Percentiles rank a stretch among this genome's conserved stretches.
Evolutionary conservation across 2,797 vertebrate genomes (phyloP).

Genomic region (Rhinogobio ventralis): DNA sequence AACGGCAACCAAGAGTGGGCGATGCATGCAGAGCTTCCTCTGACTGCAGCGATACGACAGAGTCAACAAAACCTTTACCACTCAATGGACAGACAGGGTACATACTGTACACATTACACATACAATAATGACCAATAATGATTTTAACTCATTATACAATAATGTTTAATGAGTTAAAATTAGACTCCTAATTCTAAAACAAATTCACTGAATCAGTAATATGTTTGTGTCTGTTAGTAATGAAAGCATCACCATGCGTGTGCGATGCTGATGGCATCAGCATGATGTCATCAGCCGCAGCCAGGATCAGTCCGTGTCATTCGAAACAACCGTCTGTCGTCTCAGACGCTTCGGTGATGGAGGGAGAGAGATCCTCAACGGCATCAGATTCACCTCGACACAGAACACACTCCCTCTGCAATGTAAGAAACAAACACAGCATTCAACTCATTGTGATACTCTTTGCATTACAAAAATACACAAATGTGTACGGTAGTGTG

Average conservation of each 20-base stretch:
- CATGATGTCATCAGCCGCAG: slow-evolving; percentile 74
- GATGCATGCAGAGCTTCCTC: slow-evolving; percentile 95
- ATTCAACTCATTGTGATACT: not conserved
- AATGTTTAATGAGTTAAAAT: not conserved
- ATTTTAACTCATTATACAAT: too few relatives aligned
- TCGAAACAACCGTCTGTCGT: slow-evolving; percentile 95
- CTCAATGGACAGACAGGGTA: slow-evolving; percentile 94
- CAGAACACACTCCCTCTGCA: slow-evolving; percentile 99
- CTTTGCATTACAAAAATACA: slow-evolving; percentile 12
- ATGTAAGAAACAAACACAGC: slow-evolving; percentile 81
- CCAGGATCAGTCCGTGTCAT: slow-evolving; percentile 95
- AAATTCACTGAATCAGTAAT: not conserved
- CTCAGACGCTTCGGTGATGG: slow-evolving; percentile 90
- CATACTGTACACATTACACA: slow-evolving; percentile 48
- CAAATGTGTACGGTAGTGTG: not conserved
- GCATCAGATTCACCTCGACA: slow-evolving; percentile 97
- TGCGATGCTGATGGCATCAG: slow-evolving; percentile 59
- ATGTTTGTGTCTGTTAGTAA: slow-evolving; percentile 49
- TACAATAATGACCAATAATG: not conserved
- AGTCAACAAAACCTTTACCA: slow-evolving; percentile 98
- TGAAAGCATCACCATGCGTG: slow-evolving; percentile 58
- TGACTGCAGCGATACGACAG: slow-evolving; percentile 97
- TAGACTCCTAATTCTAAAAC: not conserved
- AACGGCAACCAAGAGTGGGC: slow-evolving; percentile 99
- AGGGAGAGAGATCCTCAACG: slow-evolving; percentile 94